phyloP scores from a whole-genome alignment of 2,797 vertebrate genomes.

The Hypotaenidia okinawae region DNA sequence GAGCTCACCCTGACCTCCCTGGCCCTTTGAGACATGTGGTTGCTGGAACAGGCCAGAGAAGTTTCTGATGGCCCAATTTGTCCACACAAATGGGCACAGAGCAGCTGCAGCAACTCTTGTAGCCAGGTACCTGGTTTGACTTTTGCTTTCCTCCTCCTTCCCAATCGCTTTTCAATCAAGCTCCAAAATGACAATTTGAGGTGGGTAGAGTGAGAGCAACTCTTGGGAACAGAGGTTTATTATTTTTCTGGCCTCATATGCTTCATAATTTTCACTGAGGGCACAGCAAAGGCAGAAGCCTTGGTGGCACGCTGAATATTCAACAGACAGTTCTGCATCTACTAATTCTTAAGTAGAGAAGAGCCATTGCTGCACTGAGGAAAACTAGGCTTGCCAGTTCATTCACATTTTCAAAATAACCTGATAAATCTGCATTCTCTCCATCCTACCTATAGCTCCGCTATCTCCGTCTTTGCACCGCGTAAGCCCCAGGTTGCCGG shows the following conservation, averaged over 20 bases:
- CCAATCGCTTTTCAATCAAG: background rate
- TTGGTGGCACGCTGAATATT: background rate
- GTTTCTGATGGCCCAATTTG: background rate
- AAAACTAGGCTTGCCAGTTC: background rate
- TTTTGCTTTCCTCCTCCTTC: background rate
- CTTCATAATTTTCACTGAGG: slow-evolving; percentile 1
- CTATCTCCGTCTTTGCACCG: background rate
- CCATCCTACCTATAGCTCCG: background rate
- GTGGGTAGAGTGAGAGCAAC: background rate
- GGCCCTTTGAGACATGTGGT: background rate
- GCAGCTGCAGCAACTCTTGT: background rate
- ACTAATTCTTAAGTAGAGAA: background rate
- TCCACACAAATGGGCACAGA: fast-evolving
- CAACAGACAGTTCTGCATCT: background rate
- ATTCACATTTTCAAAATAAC: background rate
- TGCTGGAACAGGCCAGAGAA: background rate
- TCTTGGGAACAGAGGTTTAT: background rate
- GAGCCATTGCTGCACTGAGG: background rate
- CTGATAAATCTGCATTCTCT: background rate
- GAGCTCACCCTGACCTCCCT: background rate
- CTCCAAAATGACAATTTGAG: background rate
- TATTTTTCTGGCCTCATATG: background rate
- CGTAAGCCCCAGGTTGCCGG: background rate
- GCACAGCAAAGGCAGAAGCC: background rate
- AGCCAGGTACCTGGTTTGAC: background rate